Conservation (phyloP, 2,888 invertebrate genomes). For the Rhingia campestris region DNA sequence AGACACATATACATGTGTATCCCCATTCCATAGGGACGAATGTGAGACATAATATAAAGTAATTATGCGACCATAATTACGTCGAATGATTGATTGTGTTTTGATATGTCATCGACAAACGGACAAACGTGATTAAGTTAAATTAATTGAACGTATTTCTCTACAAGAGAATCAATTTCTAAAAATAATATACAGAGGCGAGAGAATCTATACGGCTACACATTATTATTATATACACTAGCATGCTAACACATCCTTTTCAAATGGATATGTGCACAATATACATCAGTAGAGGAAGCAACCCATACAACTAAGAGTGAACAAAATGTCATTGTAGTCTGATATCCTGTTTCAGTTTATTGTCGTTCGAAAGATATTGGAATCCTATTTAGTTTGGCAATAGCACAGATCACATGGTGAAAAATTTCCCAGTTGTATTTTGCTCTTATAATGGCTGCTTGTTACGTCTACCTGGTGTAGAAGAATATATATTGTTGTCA, state of each 20-base stretch:
- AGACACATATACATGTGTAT: constrained; percentile 45
- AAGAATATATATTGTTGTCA: neutral
- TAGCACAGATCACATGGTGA: constrained; percentile 9
- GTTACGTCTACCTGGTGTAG: neutral
- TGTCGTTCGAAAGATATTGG: constrained; percentile 32
- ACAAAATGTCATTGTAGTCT: constrained; percentile 38
- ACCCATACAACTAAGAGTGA: constrained; percentile 4
- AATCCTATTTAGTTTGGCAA: constrained; percentile 31
- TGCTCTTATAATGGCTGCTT: neutral
- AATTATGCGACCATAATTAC: constrained; percentile 67
- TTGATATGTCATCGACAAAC: constrained; percentile 63
- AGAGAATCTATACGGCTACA: constrained; percentile 1
- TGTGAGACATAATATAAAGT: constrained; percentile 65
- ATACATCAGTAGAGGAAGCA: constrained; percentile 13
- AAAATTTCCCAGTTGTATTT: neutral
- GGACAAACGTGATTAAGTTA: constrained; percentile 62
- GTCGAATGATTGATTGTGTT: constrained; percentile 61
- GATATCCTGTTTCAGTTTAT: constrained; percentile 47
- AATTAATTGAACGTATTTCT: constrained; percentile 54
- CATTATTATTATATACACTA: constrained; percentile 1
- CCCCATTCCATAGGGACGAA: constrained; percentile 13
- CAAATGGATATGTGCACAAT: constrained; percentile 32
- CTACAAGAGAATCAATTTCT: constrained; percentile 37
- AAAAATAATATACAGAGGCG: constrained; percentile 36
- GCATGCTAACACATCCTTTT: constrained; percentile 11